Conservation (phyloP, 2,113 vertebrate genomes). For the Brachionichthys hirsutus region DNA sequence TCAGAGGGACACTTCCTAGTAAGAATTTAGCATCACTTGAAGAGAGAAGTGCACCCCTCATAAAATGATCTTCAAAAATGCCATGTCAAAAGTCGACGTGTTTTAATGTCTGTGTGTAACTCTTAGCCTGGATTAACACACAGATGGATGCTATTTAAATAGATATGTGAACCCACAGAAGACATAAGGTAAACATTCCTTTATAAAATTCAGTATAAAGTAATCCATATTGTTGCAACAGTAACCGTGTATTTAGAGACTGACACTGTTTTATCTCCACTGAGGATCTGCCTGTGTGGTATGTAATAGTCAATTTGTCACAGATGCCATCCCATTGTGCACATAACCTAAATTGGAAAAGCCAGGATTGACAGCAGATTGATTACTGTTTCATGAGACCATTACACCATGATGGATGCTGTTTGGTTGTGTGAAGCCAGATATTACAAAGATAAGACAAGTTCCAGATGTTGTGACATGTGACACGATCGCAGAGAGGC, state of each 20-base stretch:
- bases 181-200: no score
- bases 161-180: no score
- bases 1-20: no score
- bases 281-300: neutral
- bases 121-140: no score
- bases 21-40: no score
- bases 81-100: no score
- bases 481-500: neutral
- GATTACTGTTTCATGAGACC: slow-evolving; percentile 12
- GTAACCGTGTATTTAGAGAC: neutral
- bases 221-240: neutral
- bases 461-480: slow-evolving; percentile 1
- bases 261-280: neutral
- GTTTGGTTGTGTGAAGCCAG: slow-evolving; percentile 19
- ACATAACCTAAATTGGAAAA: slow-evolving; percentile 1
- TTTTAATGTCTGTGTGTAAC: no score
- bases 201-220: no score
- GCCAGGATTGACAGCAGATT: slow-evolving; percentile 16
- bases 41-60: no score
- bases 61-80: no score
- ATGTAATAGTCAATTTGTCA: slow-evolving; percentile 16
- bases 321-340: slow-evolving; percentile 7
- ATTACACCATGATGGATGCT: slow-evolving; percentile 1
- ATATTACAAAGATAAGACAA: slow-evolving; percentile 21
- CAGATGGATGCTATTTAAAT: no score